Percentiles rank a stretch among this genome's conserved stretches.
phyloP scores from a whole-genome alignment of 2,888 invertebrate genomes.

The Luperina testacea region DNA sequence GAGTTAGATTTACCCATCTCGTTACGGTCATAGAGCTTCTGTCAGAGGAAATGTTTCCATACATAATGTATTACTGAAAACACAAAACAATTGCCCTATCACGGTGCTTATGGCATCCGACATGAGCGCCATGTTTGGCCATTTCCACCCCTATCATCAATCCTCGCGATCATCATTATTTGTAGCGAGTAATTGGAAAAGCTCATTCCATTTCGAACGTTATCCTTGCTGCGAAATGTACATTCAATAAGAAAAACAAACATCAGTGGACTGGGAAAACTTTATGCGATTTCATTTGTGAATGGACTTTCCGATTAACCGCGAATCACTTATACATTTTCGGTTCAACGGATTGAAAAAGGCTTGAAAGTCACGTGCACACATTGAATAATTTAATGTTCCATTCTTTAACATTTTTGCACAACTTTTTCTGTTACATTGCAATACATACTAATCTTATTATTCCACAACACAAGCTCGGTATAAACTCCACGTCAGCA shows the following conservation, averaged over 20 bases:
- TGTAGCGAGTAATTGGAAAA: constrained; percentile 24
- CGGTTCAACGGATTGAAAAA: constrained; percentile 1
- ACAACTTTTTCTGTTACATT: constrained; percentile 12
- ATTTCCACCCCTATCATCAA: constrained; percentile 19
- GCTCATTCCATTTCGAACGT: constrained; percentile 9
- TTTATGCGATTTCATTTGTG: constrained; percentile 15
- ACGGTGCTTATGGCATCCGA: constrained; percentile 16
- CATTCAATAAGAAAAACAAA: constrained; percentile 17
- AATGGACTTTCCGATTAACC: constrained; percentile 24
- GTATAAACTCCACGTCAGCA: constrained; percentile 39
- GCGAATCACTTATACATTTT: constrained; percentile 5
- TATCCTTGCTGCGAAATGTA: constrained; percentile 2
- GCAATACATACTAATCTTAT: constrained; percentile 39
- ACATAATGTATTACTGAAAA: constrained; percentile 28
- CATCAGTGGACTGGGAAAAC: not conserved
- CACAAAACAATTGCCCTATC: constrained; percentile 33
- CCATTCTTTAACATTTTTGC: not conserved
- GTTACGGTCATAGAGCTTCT: constrained; percentile 10
- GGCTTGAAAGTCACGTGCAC: not conserved
- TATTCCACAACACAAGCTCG: constrained; percentile 37
- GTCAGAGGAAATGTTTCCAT: constrained; percentile 15
- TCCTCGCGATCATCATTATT: constrained; percentile 31
- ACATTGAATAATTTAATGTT: constrained; percentile 3
- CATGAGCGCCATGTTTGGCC: constrained; percentile 20
- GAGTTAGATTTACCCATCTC: not conserved